phyloP scores from a whole-genome alignment of 2,113 vertebrate genomes.

The Apeltes quadracus region DNA sequence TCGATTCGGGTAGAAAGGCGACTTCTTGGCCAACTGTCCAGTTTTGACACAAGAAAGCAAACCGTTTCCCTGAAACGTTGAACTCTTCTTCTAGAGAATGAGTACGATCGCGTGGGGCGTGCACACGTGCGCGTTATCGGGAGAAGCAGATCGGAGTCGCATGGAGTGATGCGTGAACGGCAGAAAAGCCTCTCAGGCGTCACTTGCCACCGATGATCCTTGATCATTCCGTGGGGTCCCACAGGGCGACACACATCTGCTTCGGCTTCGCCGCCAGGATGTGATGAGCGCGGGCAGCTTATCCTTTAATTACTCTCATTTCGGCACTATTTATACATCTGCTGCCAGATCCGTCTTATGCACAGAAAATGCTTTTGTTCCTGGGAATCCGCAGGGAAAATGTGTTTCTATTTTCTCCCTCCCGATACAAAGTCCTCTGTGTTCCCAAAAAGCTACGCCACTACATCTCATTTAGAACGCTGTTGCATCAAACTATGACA shows the following conservation, averaged over 20 bases:
- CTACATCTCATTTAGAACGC: conserved; percentile 68
- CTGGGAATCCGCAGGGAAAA: conserved; percentile 41
- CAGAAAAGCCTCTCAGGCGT: conserved; percentile 48
- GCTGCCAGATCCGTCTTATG: conserved; percentile 47
- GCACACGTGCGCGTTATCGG: conserved; percentile 10
- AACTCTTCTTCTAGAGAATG: background rate
- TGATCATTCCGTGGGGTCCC: conserved; percentile 67
- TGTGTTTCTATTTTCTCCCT: conserved; percentile 8
- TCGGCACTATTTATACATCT: conserved; percentile 63
- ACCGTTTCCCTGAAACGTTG: background rate
- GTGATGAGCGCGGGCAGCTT: conserved; percentile 60
- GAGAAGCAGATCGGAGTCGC: conserved; percentile 10
- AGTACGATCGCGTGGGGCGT: background rate
- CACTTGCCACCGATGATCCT: conserved; percentile 62
- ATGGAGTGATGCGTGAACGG: conserved; percentile 28
- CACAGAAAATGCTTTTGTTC: conserved; percentile 61
- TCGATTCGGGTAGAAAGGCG: background rate
- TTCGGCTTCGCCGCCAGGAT: conserved; percentile 63
- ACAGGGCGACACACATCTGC: conserved; percentile 73
- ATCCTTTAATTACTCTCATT: conserved; percentile 74
- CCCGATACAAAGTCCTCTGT: conserved; percentile 53
- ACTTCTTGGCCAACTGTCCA: too few relatives aligned
- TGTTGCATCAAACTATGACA: conserved; percentile 78
- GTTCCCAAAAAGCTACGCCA: conserved; percentile 59
- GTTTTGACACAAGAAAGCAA: too few relatives aligned